Evolutionary conservation across 2,113 vertebrate genomes (phyloP).

Genomic region (Pluvialis apricaria): DNA sequence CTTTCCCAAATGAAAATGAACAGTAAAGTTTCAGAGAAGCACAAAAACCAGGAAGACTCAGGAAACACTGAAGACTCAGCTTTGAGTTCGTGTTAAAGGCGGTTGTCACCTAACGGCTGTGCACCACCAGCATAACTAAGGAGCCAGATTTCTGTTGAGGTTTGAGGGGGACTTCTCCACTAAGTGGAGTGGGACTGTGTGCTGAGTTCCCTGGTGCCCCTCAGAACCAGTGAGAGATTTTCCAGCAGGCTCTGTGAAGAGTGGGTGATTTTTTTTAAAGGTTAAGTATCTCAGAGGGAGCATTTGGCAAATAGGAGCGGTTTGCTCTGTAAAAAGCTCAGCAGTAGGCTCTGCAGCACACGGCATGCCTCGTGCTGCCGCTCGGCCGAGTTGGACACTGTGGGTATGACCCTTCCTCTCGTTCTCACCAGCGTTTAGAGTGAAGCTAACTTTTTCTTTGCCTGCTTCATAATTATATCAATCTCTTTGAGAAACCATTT

Average conservation of each 20-base stretch:
- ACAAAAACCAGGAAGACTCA: not conserved
- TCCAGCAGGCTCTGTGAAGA: not conserved
- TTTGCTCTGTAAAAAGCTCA: not conserved
- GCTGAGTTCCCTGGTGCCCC: not conserved
- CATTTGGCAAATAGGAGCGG: not conserved
- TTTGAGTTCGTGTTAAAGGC: not conserved
- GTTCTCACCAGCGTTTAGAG: not conserved
- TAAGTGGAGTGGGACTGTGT: not conserved
- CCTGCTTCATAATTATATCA: not conserved
- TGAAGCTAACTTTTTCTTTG: not conserved
- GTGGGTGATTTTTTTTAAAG: not conserved
- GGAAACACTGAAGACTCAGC: not conserved
- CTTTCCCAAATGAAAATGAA: not conserved
- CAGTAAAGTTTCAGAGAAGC: not conserved
- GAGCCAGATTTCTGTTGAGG: not conserved
- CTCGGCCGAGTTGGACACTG: rapidly evolving
- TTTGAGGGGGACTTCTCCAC: not conserved
- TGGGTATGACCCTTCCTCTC: not conserved
- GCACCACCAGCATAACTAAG: not conserved
- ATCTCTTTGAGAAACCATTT: not conserved
- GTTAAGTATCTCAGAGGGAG: not conserved
- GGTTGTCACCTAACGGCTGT: not conserved
- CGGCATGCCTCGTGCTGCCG: rapidly evolving
- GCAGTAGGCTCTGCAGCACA: not conserved
- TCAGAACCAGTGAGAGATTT: not conserved